phyloP scores from a whole-genome alignment of 2,113 vertebrate species.

The Chinchilla lanigera region DNA sequence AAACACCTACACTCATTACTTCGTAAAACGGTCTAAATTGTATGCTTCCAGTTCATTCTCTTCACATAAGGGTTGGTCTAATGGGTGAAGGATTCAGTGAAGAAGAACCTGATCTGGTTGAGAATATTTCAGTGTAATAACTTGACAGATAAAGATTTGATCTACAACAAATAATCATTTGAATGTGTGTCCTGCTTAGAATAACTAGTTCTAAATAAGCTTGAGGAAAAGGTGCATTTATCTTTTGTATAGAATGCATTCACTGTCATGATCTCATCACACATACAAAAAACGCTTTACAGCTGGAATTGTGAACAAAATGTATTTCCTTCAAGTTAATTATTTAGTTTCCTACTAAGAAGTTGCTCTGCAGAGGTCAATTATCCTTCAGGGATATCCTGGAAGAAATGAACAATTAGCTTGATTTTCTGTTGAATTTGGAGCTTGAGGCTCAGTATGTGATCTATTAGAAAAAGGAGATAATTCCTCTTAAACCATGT shows the following conservation, averaged over 20 bases:
- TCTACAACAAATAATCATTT: slow-evolving; percentile 37
- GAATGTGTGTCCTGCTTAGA: slow-evolving; percentile 63
- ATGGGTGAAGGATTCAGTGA: background rate
- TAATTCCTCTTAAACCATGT: slow-evolving; percentile 85
- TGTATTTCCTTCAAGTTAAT: slow-evolving; percentile 85
- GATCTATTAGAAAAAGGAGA: slow-evolving; percentile 87
- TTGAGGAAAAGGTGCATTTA: background rate
- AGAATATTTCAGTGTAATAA: slow-evolving; percentile 41
- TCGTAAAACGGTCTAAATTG: background rate
- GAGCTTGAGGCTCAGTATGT: slow-evolving; percentile 86
- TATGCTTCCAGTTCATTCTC: background rate
- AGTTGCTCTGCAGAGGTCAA: slow-evolving; percentile 82
- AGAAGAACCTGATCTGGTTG: background rate
- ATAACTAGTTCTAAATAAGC: slow-evolving; percentile 58
- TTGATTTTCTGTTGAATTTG: slow-evolving; percentile 90
- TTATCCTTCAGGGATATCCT: slow-evolving; percentile 88
- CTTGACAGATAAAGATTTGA: slow-evolving; percentile 52
- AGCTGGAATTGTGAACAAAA: slow-evolving; percentile 80
- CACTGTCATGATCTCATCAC: slow-evolving; percentile 61
- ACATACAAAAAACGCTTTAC: background rate
- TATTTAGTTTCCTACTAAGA: slow-evolving; percentile 87
- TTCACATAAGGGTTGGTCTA: background rate
- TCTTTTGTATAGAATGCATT: slow-evolving; percentile 57
- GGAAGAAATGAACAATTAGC: slow-evolving; percentile 89
- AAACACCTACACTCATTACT: slow-evolving; percentile 46